phyloP scores from a whole-genome alignment of 2,113 vertebrate species.

The Vimba vimba region DNA sequence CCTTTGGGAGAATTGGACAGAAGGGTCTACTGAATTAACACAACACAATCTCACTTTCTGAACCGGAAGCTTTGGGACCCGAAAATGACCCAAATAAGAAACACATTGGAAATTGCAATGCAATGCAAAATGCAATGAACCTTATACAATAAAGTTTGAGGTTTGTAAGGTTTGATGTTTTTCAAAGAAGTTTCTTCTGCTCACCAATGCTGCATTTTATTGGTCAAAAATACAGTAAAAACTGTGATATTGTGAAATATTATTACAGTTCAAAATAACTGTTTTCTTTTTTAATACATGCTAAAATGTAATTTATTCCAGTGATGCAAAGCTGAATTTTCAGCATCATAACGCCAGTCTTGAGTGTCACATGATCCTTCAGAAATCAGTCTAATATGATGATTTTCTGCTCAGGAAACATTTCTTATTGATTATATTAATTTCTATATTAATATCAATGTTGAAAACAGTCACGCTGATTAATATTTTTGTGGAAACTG shows the following conservation, averaged over 20 bases:
- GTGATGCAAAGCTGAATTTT: not conserved
- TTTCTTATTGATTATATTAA: not conserved
- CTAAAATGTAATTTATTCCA: not conserved
- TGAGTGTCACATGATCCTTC: not conserved
- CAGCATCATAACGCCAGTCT: not conserved
- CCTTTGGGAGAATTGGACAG: constrained; percentile 58
- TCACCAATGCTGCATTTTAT: not conserved
- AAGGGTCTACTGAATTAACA: constrained; percentile 72
- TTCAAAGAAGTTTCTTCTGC: not conserved
- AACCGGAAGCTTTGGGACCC: not conserved
- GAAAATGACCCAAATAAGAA: not conserved
- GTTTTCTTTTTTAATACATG: not conserved
- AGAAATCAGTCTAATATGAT: not conserved
- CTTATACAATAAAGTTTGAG: not conserved
- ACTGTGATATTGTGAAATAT: not conserved
- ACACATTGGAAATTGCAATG: not conserved
- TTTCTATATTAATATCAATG: not conserved
- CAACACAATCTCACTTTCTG: constrained; percentile 43
- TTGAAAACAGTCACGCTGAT: not conserved
- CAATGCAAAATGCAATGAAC: not conserved
- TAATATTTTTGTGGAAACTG: not conserved
- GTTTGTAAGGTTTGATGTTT: not conserved
- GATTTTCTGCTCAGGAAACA: not conserved
- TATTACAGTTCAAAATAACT: not conserved
- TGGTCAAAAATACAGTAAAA: not conserved